Evolutionary conservation across 2,888 invertebrate genomes (phyloP).

Genomic region (Euphydryas editha): DNA sequence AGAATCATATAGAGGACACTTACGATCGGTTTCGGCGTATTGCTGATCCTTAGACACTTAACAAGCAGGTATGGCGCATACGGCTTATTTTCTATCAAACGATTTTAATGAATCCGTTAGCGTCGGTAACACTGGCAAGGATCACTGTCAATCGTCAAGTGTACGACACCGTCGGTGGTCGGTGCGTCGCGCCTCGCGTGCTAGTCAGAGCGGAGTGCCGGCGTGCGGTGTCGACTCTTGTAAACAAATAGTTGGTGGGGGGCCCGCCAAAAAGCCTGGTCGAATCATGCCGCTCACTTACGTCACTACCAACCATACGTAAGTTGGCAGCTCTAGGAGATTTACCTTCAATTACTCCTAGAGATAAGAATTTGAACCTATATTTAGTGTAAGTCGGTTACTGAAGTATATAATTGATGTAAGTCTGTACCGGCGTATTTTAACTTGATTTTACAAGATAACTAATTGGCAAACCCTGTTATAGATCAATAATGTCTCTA

Average conservation of each 20-base stretch:
- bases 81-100: conserved; percentile 10
- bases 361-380: conserved; percentile 23
- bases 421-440: not conserved
- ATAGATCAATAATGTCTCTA: not conserved
- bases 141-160: conserved; percentile 59
- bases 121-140: conserved; percentile 30
- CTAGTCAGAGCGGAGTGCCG: conserved; percentile 76
- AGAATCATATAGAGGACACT: conserved; percentile 50
- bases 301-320: conserved; percentile 65
- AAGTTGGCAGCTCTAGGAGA: conserved; percentile 42
- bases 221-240: conserved; percentile 71
- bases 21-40: conserved; percentile 62
- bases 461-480: not conserved
- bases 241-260: conserved; percentile 82
- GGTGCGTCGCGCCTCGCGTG: conserved; percentile 72
- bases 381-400: not conserved
- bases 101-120: conserved; percentile 9
- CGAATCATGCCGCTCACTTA: conserved; percentile 75
- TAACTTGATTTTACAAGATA: conserved; percentile 4
- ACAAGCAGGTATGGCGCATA: conserved; percentile 25
- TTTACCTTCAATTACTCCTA: conserved; percentile 30
- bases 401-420: conserved; percentile 6
- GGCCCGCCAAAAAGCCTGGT: conserved; percentile 80
- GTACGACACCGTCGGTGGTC: conserved; percentile 47
- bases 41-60: conserved; percentile 40